Evolutionary conservation across 2,113 vertebrate species (phyloP), one percentile per base, ranked within the genome.

Genomic region (Hyperoodon ampullatus): DNA sequence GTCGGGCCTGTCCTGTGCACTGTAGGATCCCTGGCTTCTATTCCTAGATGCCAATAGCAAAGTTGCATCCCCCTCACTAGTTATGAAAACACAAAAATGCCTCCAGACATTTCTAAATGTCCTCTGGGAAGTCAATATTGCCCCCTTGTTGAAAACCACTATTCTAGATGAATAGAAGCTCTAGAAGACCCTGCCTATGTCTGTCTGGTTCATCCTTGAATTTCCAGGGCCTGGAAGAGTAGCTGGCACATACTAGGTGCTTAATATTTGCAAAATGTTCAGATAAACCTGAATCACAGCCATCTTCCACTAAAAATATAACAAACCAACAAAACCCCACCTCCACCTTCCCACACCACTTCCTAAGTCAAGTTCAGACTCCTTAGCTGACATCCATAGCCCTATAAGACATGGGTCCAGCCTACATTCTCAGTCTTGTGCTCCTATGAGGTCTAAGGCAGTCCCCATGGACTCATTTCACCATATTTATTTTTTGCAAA

Each of bases 191-290:
- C 26, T 77, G 35, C 24, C 18, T 47, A 8, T 72, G 24, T 84
- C 44, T 90, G 15, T 50, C 44, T 58, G 50, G 28, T 74, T 47
- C 28, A n/a, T 26, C 30, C 3, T 70, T 7, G 0, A 63, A 61
- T 88, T 53, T 35, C 30, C 85, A 72, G 66, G 14, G 8, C n/a
- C 58, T 75, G 53, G 23, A 60, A 75, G 12, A 82, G 21, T 39
- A 28, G 23, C 53, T 74, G 42, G 12, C 33, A 68, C 39, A 39
- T 9, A 71, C 23, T 33, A 88, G 15, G 24, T 83, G 60, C 16
- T 92, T 90, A 35, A 39, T 90, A 84, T 89, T 92, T 90, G 28
- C 44, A 90, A 75, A 96, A 93, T 47, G 33, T 58, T 77, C 18
- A 66, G 7, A 80, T 60, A 86, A 72, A 33, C 42, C 15, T 1